Conservation (phyloP, 2,888 invertebrate species). For the Emmelina monodactyla region DNA sequence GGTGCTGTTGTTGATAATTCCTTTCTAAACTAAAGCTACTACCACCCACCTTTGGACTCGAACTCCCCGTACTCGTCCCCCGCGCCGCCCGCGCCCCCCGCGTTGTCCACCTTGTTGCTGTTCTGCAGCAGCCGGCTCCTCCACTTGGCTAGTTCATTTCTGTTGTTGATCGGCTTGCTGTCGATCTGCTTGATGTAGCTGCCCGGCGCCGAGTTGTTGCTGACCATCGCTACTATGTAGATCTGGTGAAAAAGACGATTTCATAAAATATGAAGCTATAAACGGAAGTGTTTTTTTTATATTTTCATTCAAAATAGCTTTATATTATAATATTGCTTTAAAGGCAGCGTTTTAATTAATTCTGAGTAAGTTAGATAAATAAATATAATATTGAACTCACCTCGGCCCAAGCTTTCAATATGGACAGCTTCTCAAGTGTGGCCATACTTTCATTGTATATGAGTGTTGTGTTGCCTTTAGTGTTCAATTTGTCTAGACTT, state of each 20-base stretch:
- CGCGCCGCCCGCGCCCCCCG: conserved; percentile 24
- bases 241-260: conserved; percentile 58
- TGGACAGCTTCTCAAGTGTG: conserved; percentile 95
- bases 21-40: no score
- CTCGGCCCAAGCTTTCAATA: conserved; percentile 99
- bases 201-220: conserved; percentile 74
- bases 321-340: no score
- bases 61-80: conserved; percentile 76
- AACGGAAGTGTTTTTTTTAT: background rate
- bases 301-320: background rate
- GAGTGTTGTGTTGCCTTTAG: conserved; percentile 75
- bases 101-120: conserved; percentile 41
- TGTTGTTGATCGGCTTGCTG: conserved; percentile 46
- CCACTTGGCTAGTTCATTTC: conserved; percentile 48
- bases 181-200: conserved; percentile 62
- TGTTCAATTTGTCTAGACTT: conserved; percentile 89
- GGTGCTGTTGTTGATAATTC: conserved; percentile 41
- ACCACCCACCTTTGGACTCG: conserved; percentile 72
- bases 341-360: no score
- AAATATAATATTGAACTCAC: conserved; percentile 29
- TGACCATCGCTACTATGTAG: conserved; percentile 93
- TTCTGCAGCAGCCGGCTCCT: conserved; percentile 38
- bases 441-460: conserved; percentile 96
- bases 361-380: no score
- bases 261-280: conserved; percentile 1